Base-by-base conservation (phyloP, 2,888 invertebrate genomes). In the Pomacea canaliculata region DNA sequence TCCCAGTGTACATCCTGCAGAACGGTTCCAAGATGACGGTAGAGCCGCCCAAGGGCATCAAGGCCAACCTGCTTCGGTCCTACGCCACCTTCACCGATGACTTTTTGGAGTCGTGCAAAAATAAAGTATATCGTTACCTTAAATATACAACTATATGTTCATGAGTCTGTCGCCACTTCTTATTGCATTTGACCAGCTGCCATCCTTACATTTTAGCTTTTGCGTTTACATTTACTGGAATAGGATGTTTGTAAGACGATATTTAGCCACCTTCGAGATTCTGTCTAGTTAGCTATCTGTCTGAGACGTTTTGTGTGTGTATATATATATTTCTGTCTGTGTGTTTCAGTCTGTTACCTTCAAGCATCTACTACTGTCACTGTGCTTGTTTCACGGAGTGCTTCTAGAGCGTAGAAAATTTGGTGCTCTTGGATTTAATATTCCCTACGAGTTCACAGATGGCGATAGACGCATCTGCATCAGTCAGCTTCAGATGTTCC, bases 371-470 rank as follows among this genome's bases (percentile, higher is more conserved):
- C 82, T 91, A 63, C 84, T 90, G 63, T 86, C 91, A 2, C 85
- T 91, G 65, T 90, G 91, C 73, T 82, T 91, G 60, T 91, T 91
- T 86, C 91, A 91, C 79, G 91, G 89, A 56, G 89, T 90, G 18
- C 81, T 84, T 19, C 79, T 91, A 49, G 91, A 91, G 84, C 83
- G 91, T 67, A 84, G 90, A 71, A 91, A 91, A 86, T 91, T 90
- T 8, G 94, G 94, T 1, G 94, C 94, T 78, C 89, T 91, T 93
- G 95, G 93, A 92, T 94, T 96, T 93, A 96, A 96, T 91, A 96
- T 96, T 83, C 94, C 96, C 0, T 96, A 96, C 89, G 96, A 96
- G 86, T 96, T 96, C 90, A 96, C 96, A 0, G 95, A 96, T 86
- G 96, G 96, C 0, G 96, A 96, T 90, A 92, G 96, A 66, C 93